Conservation (phyloP, 2,888 invertebrate genomes). For the Drosophila mimica region DNA sequence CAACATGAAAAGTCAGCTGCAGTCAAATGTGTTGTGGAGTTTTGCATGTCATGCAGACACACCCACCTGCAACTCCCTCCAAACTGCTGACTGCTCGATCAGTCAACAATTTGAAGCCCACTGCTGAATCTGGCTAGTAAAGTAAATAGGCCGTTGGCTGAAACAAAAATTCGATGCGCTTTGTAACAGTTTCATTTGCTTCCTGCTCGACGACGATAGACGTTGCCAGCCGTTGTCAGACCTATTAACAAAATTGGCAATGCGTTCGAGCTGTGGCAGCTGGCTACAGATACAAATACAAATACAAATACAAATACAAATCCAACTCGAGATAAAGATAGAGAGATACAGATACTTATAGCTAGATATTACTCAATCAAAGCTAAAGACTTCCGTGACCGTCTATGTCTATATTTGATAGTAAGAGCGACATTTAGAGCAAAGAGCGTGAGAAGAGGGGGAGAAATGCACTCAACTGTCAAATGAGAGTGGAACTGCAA, state of each 20-base stretch:
- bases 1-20: slow-evolving; percentile 5
- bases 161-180: slow-evolving; percentile 55
- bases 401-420: slow-evolving; percentile 50
- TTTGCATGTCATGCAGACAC: slow-evolving; percentile 20
- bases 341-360: slow-evolving; percentile 36
- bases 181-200: slow-evolving; percentile 71
- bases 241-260: slow-evolving; percentile 75
- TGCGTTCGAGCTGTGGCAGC: slow-evolving; percentile 55
- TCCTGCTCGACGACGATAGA: slow-evolving; percentile 58
- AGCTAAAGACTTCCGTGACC: slow-evolving; percentile 59
- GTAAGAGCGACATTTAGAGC: slow-evolving; percentile 23
- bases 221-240: slow-evolving; percentile 59
- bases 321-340: slow-evolving; percentile 20
- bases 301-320: slow-evolving; percentile 30
- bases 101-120: slow-evolving; percentile 11
- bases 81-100: background rate
- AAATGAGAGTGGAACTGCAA: slow-evolving; percentile 48
- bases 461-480: slow-evolving; percentile 69
- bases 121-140: slow-evolving; percentile 19
- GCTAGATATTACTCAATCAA: slow-evolving; percentile 72
- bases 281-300: slow-evolving; percentile 35
- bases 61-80: background rate
- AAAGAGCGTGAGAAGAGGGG: background rate
- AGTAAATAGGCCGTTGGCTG: slow-evolving; percentile 63
- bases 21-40: slow-evolving; percentile 2